Evolutionary conservation across 2,888 invertebrate genomes (phyloP).

Genomic region (Adineta ricciae): DNA sequence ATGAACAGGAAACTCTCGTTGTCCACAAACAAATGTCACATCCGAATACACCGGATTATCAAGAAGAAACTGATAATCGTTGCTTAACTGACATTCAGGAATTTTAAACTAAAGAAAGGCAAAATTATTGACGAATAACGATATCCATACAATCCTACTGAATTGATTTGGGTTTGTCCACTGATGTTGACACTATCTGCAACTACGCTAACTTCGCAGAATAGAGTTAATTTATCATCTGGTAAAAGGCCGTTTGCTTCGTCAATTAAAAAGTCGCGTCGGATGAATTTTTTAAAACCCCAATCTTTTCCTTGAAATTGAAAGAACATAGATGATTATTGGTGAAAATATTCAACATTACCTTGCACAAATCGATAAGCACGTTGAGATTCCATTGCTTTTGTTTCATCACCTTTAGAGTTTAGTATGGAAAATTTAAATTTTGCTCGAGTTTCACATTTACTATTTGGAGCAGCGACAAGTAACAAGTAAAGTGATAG

Average conservation of each 20-base stretch:
- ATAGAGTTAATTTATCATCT: constrained; percentile 96
- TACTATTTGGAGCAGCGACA: constrained; percentile 70
- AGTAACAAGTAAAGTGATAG: constrained; percentile 92
- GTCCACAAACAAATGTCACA: constrained; percentile 63
- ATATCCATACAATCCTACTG: constrained; percentile 55
- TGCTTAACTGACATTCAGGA: constrained; percentile 66
- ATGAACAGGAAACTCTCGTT: constrained; percentile 65
- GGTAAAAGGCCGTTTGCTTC: constrained; percentile 95
- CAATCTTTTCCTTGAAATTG: constrained; percentile 67
- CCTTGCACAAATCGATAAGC: constrained; percentile 99
- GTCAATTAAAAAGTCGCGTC: constrained; percentile 93
- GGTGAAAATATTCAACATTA: constrained; percentile 31
- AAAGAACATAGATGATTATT: too few species aligned
- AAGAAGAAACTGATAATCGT: constrained; percentile 85
- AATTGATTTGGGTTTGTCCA: constrained; percentile 92
- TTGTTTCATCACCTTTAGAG: constrained; percentile 95
- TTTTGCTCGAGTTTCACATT: constrained; percentile 98
- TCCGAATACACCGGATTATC: constrained; percentile 95
- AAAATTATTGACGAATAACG: too few species aligned
- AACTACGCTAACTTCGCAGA: constrained; percentile 86
- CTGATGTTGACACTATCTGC: constrained; percentile 98
- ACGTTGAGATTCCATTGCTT: constrained; percentile 61
- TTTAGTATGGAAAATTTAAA: constrained; percentile 99
- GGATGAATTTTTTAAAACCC: constrained; percentile 99
- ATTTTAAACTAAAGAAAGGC: constrained; percentile 57